Evolutionary conservation across 2,888 invertebrate species (phyloP).

Genomic region (Lasioglossum malachurum): DNA sequence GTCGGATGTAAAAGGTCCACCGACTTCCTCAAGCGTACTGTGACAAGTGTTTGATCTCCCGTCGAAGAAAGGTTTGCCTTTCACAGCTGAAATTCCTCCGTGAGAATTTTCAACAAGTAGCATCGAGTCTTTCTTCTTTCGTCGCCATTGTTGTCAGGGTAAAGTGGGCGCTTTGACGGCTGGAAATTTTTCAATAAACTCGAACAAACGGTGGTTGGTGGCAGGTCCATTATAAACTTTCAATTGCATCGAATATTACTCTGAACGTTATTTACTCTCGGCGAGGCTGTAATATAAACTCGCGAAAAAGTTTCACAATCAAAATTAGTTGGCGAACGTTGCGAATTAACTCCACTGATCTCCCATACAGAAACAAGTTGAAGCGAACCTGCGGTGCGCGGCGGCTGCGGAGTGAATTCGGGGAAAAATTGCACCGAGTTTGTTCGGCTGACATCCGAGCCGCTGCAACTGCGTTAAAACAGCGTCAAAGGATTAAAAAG

Average conservation of each 20-base stretch:
- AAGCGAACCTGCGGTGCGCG: background rate
- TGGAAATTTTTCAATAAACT: background rate
- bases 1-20: background rate
- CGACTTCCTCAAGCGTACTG: background rate
- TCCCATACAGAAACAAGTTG: background rate
- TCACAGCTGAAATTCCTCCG: background rate
- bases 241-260: background rate
- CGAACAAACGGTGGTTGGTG: background rate
- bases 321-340: background rate
- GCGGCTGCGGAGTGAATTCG: background rate
- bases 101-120: background rate
- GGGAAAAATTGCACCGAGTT: background rate
- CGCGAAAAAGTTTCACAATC: background rate
- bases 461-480: background rate
- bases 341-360: conserved; percentile 6
- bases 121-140: background rate
- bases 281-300: background rate
- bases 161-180: background rate
- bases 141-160: background rate
- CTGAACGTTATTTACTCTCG: background rate
- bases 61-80: background rate
- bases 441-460: conserved; percentile 9
- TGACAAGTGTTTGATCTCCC: background rate
- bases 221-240: background rate
- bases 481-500: background rate